Evolutionary conservation across 2,797 vertebrate genomes (phyloP).

Genomic region (Gadopsis bispinosus): DNA sequence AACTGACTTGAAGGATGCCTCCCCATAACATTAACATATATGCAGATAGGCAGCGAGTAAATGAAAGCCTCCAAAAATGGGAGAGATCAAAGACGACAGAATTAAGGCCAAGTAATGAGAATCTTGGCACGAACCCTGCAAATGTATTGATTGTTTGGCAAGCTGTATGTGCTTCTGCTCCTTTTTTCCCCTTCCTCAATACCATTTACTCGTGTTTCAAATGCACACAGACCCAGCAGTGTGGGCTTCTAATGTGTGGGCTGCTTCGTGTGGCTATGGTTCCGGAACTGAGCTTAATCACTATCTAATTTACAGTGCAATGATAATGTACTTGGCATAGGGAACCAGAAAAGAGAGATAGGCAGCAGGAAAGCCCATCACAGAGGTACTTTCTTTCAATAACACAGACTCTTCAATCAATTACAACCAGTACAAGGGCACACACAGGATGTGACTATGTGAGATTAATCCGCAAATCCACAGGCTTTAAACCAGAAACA

Average conservation of each 20-base stretch:
- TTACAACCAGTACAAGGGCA: constrained; percentile 74
- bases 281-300: constrained; percentile 80
- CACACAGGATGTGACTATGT: constrained; percentile 35
- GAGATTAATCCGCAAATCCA: constrained; percentile 33
- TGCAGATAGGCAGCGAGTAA: constrained; percentile 75
- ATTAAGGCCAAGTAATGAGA: constrained; percentile 83
- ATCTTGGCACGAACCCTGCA: constrained; percentile 80
- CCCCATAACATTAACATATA: constrained; percentile 77
- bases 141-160: constrained; percentile 87
- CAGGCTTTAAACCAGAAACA: constrained; percentile 38
- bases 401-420: constrained; percentile 73
- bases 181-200: constrained; percentile 64
- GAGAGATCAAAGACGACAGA: constrained; percentile 82
- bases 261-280: constrained; percentile 36
- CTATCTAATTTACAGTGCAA: constrained; percentile 83
- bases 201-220: constrained; percentile 71
- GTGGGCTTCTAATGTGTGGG: constrained; percentile 59
- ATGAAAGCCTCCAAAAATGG: constrained; percentile 74
- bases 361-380: constrained; percentile 51
- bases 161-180: constrained; percentile 66
- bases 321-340: constrained; percentile 81
- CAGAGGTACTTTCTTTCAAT: constrained; percentile 66
- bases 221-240: constrained; percentile 67
- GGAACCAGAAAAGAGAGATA: constrained; percentile 55
- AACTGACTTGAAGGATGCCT: constrained; percentile 71